Percentiles rank a stretch among this genome's conserved stretches.
phyloP scores from a whole-genome alignment of 2,113 vertebrate genomes.

The Mandrillus leucophaeus region DNA sequence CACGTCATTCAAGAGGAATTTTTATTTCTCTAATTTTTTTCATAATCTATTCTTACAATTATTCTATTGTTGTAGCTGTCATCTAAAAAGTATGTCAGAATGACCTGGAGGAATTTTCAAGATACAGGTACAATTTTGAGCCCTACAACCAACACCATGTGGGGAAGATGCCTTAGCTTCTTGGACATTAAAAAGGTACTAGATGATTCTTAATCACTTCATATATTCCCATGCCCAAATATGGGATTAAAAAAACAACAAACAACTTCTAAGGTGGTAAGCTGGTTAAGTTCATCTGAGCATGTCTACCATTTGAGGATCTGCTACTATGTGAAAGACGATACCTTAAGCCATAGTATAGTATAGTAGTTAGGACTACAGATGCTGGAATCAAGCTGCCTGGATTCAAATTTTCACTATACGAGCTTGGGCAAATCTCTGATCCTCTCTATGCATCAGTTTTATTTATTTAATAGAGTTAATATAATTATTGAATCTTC shows the following conservation, averaged over 20 bases:
- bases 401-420: not conserved
- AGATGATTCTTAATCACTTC: not conserved
- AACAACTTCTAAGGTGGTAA: not conserved
- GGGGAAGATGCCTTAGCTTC: fast-evolving
- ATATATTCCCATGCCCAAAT: not conserved
- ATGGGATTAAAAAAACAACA: not conserved
- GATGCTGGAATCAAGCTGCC: not conserved
- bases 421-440: not conserved
- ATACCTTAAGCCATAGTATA: not conserved
- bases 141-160: not conserved
- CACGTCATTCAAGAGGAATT: not conserved
- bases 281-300: not conserved
- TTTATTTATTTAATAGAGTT: not conserved
- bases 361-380: fast-evolving
- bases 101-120: not conserved
- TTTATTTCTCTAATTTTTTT: not conserved
- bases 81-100: not conserved
- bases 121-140: not conserved
- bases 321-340: not conserved
- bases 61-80: not conserved
- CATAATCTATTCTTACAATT: not conserved
- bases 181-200: not conserved
- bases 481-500: not conserved
- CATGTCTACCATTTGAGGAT: not conserved
- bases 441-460: not conserved